Percentiles rank a stretch among this genome's conserved stretches.
Evolutionary conservation across 1,140 invertebrate genomes (phyloP).

Genomic region (Anadara kagoshimensis): DNA sequence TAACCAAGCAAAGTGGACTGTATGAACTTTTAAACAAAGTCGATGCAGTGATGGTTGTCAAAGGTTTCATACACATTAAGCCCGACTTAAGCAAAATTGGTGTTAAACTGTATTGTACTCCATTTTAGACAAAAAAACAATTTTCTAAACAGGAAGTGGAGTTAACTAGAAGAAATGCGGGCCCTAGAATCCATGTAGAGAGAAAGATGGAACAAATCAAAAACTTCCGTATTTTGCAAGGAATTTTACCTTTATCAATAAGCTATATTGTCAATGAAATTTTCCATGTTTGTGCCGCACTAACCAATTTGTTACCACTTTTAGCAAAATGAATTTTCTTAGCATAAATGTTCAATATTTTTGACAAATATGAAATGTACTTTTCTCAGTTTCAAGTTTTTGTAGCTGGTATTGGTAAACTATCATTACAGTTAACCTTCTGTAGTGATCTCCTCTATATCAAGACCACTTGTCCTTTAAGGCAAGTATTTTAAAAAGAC

Average conservation of each 20-base stretch:
- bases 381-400: no score
- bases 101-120: slow-evolving; percentile 34
- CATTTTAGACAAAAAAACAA: slow-evolving; percentile 17
- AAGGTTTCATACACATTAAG: slow-evolving; percentile 36
- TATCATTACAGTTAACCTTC: no score
- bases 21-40: slow-evolving; percentile 21
- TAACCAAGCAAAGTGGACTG: slow-evolving; percentile 22
- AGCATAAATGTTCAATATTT: no score
- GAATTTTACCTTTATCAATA: slow-evolving; percentile 9
- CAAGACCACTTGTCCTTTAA: no score
- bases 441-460: no score
- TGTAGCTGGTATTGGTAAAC: no score
- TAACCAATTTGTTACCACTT: slow-evolving; percentile 33
- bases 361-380: no score
- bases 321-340: slow-evolving; percentile 31
- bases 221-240: slow-evolving; percentile 30
- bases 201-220: slow-evolving; percentile 38
- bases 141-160: no score
- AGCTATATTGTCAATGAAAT: slow-evolving; percentile 12
- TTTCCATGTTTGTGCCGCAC: slow-evolving; percentile 27
- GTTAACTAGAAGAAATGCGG: slow-evolving; percentile 21
- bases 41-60: slow-evolving; percentile 36
- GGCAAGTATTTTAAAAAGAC: no score
- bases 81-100: slow-evolving; percentile 15
- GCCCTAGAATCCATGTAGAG: slow-evolving; percentile 28